Evolutionary conservation across 2,113 vertebrate species (phyloP), one percentile per base, ranked within the genome.

Genomic region (Pituophis catenifer): DNA sequence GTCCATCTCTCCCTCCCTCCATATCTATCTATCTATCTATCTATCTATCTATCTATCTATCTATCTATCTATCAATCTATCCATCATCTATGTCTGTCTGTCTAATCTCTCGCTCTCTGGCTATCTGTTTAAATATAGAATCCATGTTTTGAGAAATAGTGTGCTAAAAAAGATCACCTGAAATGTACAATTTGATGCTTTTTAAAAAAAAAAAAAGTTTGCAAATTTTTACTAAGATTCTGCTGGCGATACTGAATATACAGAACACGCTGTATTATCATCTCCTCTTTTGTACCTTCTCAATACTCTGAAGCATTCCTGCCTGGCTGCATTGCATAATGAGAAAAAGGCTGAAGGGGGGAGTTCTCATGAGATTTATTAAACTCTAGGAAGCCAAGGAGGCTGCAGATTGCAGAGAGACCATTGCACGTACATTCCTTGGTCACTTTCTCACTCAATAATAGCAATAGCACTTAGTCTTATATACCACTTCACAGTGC

Each of bases 41-140:
- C 57, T 2, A 23, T 1, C 57, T 0, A 59, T 23, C 57, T 0
- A 58, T 1, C 57, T 8, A 58, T 0, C 57, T 0, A 23, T 2
- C 57, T 7, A 23, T 2, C 57, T 8, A 23, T 2, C 57, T 1
- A 17, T 1, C 54, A 1, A 55, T 1, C 15, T 5, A 50, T 50
- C 48, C 48, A 48, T 48, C 5, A 6, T 48, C 48, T 48, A 48
- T 48, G 48, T 48, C 48, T 48, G 38, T 4, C 52, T 53, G 12
- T 62, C 12, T n/a, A 70, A 3, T 62, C 9, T 65, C 62, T 29
- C 10, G 3, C 11, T 29, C 26, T 65, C 24, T 57, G 55, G 55
- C 55, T 57, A 57, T 21, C 55, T 65, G 12, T 70, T n/a, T n/a
- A 70, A n/a, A 70, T 7, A n/a, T 1, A 33, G 65, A n/a, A 70